Base-by-base conservation (phyloP, 2,113 vertebrate genomes). In the Acanthisitta chloris region DNA sequence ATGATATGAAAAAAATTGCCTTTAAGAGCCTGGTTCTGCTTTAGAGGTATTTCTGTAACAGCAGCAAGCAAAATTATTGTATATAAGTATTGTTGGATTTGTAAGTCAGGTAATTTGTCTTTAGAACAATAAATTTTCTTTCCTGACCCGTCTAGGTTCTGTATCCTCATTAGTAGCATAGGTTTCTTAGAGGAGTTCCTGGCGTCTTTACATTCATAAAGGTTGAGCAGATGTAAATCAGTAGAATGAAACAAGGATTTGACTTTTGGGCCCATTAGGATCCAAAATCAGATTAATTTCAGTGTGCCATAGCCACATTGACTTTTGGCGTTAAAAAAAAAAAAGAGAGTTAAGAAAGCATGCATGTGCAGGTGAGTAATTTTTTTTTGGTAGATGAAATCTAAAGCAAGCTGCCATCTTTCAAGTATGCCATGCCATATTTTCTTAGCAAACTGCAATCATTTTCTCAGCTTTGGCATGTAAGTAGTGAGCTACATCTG, bases 311-410 rank as follows among this genome's bases (percentile, higher is more conserved):
- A 52, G 6, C 17, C 70, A 33, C 24, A 17, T 2, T 82, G 42
- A 66, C 15, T 88, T 79, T 4, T 1, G 3, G 8, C 6, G 15
- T 72, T 58, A 46, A 57, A 73, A 62, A 86, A 58, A 36, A 40
- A 10, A 85, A 11, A 69, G 9, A 71, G 2, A 28, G 14, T n/a
- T n/a, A n/a, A 72, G 21, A 46, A 43, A 40, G 8, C 0, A 0
- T 65, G 17, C 2, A 1, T 1, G 1, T 64, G 31, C 20, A 24
- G 10, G 26, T 55, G 18, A 72, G 16, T 69, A 15, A 19, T 16
- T 58, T 36, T 81, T 81, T 64, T 45, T 54, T 0, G 0, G 31
- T 72, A 64, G 55, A 48, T 54, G 9, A 66, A 54, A 74, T 65
- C 31, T 54, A 26, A 58, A 89, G 26, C 26, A 48, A 36, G 8